Evolutionary conservation across 1,140 invertebrate genomes (phyloP), one percentile per base, ranked within the genome.

Genomic region (Brachionus sp.): DNA sequence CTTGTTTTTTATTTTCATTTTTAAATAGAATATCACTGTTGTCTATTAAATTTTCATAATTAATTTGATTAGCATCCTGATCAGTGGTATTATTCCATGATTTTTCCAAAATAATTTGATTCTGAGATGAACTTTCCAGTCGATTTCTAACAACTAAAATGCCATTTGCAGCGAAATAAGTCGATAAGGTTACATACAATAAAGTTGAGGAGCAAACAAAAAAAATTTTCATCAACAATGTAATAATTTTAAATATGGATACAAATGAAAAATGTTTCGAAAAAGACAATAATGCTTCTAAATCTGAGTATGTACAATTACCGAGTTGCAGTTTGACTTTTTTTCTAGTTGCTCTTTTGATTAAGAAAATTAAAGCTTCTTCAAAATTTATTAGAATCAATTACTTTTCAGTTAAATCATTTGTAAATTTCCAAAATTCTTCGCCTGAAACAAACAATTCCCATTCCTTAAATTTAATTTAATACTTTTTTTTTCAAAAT

Each of bases 311-410:
- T 37, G 77, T 80, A 66, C 77, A 80, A 62, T 80, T 57, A 39
- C 77, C 77, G 33, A 80, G 77, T 80, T 80, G 77, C 62, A 66
- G 62, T 42, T 80, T 80, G 9, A 80, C 29, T 80, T 80, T 80
- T 80, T 62, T 62, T 7, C 46, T 23, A 13, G 77, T 80, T 10
- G 50, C 39, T 57, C 77, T 80, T 62, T 23, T 44, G 19, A 1
- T 73, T 73, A 44, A 44, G n/a, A 39, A 39, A 44, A 44, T 25
- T 29, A 73, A 5, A 73, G 6, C n/a, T 13, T 6, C 23, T 44
- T 39, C 12, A 73, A 73, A 23, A 29, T 73, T 13, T 13, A 73
- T 1, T 37, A 12, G 35, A 25, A n/a, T 37, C 9, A 44, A 73
- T 9, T 66, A 80, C 77, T 80, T 57, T 80, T 80, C 46, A 44